Conservation (phyloP, 1,140 invertebrate species). For the Pseudomyrmex concolor region DNA sequence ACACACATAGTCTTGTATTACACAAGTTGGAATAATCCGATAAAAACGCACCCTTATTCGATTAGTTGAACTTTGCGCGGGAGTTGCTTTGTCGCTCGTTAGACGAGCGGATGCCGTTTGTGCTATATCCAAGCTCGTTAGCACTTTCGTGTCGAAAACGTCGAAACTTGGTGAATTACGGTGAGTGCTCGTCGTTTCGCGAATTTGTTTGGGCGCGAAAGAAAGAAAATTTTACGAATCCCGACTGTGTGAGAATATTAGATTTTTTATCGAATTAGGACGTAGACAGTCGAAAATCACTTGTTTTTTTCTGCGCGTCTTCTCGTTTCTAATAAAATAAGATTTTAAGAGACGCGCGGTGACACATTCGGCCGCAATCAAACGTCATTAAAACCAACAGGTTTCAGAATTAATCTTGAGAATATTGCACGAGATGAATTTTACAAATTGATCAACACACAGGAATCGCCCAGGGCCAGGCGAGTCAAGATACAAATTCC, state of each 20-base stretch:
- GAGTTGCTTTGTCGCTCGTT: not conserved
- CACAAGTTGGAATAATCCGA: too few relatives aligned
- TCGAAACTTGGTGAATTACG: constrained; percentile 1
- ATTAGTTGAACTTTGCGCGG: not conserved
- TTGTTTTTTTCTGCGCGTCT: too few relatives aligned
- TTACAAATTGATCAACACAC: not conserved
- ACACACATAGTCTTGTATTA: too few relatives aligned
- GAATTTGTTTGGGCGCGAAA: not conserved
- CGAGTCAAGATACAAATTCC: constrained; percentile 16
- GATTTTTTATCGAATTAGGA: too few relatives aligned
- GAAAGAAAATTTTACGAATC: not conserved
- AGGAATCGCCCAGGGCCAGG: too few relatives aligned
- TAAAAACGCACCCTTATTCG: not conserved
- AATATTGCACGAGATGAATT: not conserved
- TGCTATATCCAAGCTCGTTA: too few relatives aligned
- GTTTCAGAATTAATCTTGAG: not conserved
- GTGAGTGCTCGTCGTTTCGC: not conserved
- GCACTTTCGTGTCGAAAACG: too few relatives aligned
- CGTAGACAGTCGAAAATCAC: too few relatives aligned
- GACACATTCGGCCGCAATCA: too few relatives aligned
- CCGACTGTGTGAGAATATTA: too few relatives aligned
- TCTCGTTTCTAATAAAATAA: too few relatives aligned
- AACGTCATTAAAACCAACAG: not conserved
- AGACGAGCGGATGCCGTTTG: not conserved
- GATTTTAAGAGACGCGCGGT: too few relatives aligned